Evolutionary conservation across 1,140 invertebrate genomes (phyloP).

Genomic region (Ridgeia piscesae): DNA sequence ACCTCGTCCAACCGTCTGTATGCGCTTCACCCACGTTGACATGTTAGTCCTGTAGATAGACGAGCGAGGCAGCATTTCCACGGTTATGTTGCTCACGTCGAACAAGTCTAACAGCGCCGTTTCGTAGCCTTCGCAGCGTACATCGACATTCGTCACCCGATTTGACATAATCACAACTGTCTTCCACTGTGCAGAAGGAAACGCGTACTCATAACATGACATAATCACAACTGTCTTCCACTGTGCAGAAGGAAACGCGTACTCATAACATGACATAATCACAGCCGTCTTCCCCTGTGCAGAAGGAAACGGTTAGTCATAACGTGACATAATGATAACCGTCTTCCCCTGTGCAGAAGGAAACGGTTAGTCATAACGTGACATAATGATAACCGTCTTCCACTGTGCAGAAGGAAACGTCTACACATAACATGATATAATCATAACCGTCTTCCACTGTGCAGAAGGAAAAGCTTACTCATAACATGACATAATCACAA

Average conservation of each 20-base stretch:
- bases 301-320: background rate
- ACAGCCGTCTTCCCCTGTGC: too few relatives aligned
- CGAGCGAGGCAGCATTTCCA: background rate
- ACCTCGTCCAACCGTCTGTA: background rate
- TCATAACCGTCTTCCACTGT: too few relatives aligned
- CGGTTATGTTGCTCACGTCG: background rate
- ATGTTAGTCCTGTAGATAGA: background rate
- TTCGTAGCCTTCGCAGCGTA: background rate
- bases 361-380: too few relatives aligned
- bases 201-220: background rate
- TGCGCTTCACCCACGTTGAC: background rate
- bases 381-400: too few relatives aligned
- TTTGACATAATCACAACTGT: background rate
- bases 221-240: background rate
- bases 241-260: background rate
- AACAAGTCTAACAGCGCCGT: conserved; percentile 1
- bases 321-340: background rate
- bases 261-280: too few relatives aligned
- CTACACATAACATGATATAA: too few relatives aligned
- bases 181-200: background rate
- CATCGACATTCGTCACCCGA: background rate
- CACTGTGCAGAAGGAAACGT: too few relatives aligned
- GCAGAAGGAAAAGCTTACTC: too few relatives aligned
- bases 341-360: too few relatives aligned
- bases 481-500: too few relatives aligned